phyloP scores from a whole-genome alignment of 1,140 invertebrate species.

The Heterodera carotae region DNA sequence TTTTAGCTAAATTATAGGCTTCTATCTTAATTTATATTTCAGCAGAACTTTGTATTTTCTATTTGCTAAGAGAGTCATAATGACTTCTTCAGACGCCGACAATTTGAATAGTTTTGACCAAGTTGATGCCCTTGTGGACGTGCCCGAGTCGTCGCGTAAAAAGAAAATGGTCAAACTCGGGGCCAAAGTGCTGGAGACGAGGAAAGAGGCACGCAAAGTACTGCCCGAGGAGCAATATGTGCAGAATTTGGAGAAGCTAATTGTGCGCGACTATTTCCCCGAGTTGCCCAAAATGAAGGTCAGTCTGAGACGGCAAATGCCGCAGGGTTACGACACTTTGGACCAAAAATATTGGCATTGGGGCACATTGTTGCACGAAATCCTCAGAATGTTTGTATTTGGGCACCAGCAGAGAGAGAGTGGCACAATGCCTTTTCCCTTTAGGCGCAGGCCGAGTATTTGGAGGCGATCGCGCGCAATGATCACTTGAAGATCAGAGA shows the following conservation, averaged over 20 bases:
- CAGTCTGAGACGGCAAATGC: no score
- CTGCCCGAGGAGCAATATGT: constrained; percentile 66
- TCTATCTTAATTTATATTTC: no score
- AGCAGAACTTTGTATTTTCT: no score
- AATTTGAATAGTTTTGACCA: constrained; percentile 35
- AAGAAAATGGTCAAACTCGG: constrained; percentile 33
- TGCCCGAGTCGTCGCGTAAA: constrained; percentile 34
- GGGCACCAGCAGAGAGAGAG: no score
- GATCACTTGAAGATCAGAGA: constrained; percentile 83
- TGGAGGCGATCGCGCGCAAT: constrained; percentile 85
- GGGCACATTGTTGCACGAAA: no score
- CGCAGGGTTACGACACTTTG: no score
- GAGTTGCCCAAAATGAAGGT: constrained; percentile 84
- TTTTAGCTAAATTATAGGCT: no score
- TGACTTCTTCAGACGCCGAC: constrained; percentile 8
- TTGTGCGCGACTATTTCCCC: constrained; percentile 94
- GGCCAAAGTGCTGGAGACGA: constrained; percentile 41
- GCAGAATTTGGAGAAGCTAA: constrained; percentile 86
- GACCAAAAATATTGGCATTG: no score
- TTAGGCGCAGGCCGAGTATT: constrained; percentile 83
- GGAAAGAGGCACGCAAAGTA: constrained; percentile 52
- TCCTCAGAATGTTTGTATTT: no score
- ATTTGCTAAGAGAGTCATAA: neutral
- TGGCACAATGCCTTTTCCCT: constrained; percentile 17
- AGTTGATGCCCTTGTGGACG: constrained; percentile 28